phyloP scores from a whole-genome alignment of 2,888 invertebrate genomes.

The Rhynchonema sp. region DNA sequence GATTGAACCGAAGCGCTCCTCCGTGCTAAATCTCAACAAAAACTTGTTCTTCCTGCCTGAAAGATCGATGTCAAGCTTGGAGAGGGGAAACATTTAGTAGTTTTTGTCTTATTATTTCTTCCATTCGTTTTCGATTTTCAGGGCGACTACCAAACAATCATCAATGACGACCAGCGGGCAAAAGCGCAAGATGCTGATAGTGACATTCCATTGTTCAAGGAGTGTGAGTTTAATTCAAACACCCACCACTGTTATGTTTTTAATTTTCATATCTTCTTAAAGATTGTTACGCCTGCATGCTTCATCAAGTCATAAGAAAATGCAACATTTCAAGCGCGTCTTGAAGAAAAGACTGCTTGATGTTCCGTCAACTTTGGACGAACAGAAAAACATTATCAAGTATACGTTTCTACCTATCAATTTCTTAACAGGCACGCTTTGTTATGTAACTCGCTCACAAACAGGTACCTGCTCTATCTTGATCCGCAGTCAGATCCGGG shows the following conservation, averaged over 20 bases:
- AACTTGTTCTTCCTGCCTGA: slow-evolving; percentile 88
- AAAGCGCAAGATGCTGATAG: slow-evolving; percentile 80
- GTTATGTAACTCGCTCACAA: too few relatives aligned
- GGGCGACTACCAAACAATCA: slow-evolving; percentile 86
- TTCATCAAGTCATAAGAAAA: slow-evolving; percentile 70
- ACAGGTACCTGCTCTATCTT: slow-evolving; percentile 49
- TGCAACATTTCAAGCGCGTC: slow-evolving; percentile 56
- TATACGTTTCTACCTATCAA: too few relatives aligned
- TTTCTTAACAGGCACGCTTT: too few relatives aligned
- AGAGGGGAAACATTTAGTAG: slow-evolving; percentile 35
- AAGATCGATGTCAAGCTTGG: slow-evolving; percentile 75
- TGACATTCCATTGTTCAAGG: slow-evolving; percentile 23
- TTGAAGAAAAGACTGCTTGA: slow-evolving; percentile 62
- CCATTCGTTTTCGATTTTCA: slow-evolving; percentile 12
- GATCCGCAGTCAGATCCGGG: slow-evolving; percentile 71
- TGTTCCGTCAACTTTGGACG: slow-evolving; percentile 75
- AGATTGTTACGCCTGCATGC: too few relatives aligned
- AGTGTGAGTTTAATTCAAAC: too few relatives aligned
- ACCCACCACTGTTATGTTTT: too few relatives aligned
- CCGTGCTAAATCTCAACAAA: slow-evolving; percentile 72
- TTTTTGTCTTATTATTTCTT: background rate
- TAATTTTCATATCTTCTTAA: too few relatives aligned
- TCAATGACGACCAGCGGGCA: slow-evolving; percentile 88
- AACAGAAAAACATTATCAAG: slow-evolving; percentile 81
- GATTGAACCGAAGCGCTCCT: slow-evolving; percentile 82